phyloP scores from a whole-genome alignment of 2,797 vertebrate species.

The Anomalospiza imberbis region DNA sequence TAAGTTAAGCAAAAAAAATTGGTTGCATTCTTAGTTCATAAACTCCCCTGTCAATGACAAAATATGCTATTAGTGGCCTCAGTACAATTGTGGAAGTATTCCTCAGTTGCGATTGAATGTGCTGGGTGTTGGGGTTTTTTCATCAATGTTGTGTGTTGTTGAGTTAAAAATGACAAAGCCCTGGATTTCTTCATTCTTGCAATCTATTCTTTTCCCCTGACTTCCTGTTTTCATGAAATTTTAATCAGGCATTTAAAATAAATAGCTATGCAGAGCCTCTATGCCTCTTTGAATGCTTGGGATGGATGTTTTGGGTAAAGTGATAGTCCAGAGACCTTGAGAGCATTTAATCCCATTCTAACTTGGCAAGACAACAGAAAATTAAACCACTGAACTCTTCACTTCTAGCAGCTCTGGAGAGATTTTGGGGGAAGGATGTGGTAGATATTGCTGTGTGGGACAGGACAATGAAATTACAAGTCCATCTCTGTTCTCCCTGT shows the following conservation, averaged over 20 bases:
- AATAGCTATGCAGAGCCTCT: conserved; percentile 83
- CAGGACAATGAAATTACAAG: background rate
- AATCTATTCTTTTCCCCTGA: conserved; percentile 77
- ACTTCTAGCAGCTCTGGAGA: background rate
- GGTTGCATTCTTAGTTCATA: conserved; percentile 55
- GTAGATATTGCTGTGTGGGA: background rate
- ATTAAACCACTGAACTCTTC: conserved; percentile 57
- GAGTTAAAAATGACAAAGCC: conserved; percentile 81
- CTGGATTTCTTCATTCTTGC: conserved; percentile 77
- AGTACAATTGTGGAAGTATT: conserved; percentile 68
- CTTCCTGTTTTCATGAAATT: conserved; percentile 91
- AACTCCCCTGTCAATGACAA: conserved; percentile 65
- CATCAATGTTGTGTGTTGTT: conserved; percentile 57
- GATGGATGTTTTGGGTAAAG: conserved; percentile 87
- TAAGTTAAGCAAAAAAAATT: conserved; percentile 59
- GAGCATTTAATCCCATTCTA: conserved; percentile 76
- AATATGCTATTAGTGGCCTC: conserved; percentile 64
- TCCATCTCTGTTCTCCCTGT: background rate
- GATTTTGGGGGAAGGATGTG: background rate
- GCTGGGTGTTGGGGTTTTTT: conserved; percentile 9
- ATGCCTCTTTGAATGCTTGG: conserved; percentile 79
- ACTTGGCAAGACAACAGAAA: conserved; percentile 75
- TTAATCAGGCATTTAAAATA: conserved; percentile 93
- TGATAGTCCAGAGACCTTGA: conserved; percentile 81
- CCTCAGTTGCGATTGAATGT: conserved; percentile 67